Percentiles rank a stretch among this genome's conserved stretches.
phyloP scores from a whole-genome alignment of 2,797 vertebrate species.

The Diceros bicornis region DNA sequence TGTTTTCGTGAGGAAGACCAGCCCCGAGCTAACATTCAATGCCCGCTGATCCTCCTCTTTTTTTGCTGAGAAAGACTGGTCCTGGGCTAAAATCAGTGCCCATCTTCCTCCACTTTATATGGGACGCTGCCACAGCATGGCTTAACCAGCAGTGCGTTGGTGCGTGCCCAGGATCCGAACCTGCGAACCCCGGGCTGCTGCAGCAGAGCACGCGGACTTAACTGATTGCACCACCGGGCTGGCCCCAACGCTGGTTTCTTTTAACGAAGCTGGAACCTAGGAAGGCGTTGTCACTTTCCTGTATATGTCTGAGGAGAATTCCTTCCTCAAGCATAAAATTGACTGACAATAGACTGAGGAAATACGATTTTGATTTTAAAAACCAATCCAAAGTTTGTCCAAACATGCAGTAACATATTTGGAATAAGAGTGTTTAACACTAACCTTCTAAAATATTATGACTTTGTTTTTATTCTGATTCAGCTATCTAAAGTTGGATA shows the following conservation, averaged over 20 bases:
- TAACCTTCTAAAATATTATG: not conserved
- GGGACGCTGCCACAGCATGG: too few relatives aligned
- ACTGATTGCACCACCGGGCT: too few relatives aligned
- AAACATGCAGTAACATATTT: not conserved
- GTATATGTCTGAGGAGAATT: not conserved
- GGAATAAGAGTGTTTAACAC: not conserved
- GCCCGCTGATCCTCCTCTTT: too few relatives aligned
- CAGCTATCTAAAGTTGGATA: not conserved
- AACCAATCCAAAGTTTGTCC: not conserved
- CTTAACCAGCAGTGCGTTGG: too few relatives aligned
- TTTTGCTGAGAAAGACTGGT: too few relatives aligned
- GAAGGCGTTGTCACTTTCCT: not conserved
- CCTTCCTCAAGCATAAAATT: not conserved
- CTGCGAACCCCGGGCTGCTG: too few relatives aligned
- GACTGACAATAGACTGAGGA: not conserved
- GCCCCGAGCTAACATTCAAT: too few relatives aligned
- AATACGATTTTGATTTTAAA: constrained; percentile 4
- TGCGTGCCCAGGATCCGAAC: too few relatives aligned
- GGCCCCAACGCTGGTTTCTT: not conserved
- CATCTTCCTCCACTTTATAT: too few relatives aligned
- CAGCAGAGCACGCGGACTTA: too few relatives aligned
- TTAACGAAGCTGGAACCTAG: not conserved
- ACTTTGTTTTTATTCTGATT: not conserved
- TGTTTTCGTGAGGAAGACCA: too few relatives aligned
- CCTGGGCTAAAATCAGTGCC: too few relatives aligned